phyloP scores from a whole-genome alignment of 2,888 invertebrate species.

The Caenorhabditis drosophilae region DNA sequence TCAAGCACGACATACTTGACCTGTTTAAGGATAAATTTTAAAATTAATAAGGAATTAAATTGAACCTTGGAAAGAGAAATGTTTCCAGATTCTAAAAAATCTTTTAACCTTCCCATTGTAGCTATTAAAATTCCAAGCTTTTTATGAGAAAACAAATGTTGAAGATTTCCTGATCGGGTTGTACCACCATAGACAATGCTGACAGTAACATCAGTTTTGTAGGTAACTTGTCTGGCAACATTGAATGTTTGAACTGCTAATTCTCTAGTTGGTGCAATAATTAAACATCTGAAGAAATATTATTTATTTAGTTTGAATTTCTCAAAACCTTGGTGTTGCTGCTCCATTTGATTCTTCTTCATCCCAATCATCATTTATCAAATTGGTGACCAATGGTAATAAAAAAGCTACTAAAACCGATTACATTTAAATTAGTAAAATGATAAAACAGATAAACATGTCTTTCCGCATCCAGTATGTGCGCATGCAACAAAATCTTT shows the following conservation, averaged over 20 bases:
- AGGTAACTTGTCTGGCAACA: constrained; percentile 18
- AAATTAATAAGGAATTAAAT: constrained; percentile 3
- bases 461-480: constrained; percentile 37
- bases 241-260: constrained; percentile 25
- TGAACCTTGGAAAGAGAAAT: constrained; percentile 12
- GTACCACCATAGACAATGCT: constrained; percentile 24
- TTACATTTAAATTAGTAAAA: background rate
- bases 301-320: too few species aligned
- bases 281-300: constrained; percentile 10
- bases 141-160: constrained; percentile 9
- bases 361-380: constrained; percentile 12
- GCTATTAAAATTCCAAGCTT: constrained; percentile 18
- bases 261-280: constrained; percentile 28
- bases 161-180: constrained; percentile 17
- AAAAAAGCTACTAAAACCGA: constrained; percentile 26
- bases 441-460: constrained; percentile 3
- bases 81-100: constrained; percentile 13
- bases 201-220: constrained; percentile 15
- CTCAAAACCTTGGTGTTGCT: background rate
- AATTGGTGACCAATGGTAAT: constrained; percentile 16
- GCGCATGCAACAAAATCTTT: constrained; percentile 28
- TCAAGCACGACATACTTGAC: constrained; percentile 25
- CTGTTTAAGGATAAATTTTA: background rate
- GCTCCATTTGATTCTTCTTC: background rate
- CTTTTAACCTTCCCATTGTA: constrained; percentile 28